Conservation (phyloP, 2,113 vertebrate genomes). For the Dunckerocampus dactyliophorus region DNA sequence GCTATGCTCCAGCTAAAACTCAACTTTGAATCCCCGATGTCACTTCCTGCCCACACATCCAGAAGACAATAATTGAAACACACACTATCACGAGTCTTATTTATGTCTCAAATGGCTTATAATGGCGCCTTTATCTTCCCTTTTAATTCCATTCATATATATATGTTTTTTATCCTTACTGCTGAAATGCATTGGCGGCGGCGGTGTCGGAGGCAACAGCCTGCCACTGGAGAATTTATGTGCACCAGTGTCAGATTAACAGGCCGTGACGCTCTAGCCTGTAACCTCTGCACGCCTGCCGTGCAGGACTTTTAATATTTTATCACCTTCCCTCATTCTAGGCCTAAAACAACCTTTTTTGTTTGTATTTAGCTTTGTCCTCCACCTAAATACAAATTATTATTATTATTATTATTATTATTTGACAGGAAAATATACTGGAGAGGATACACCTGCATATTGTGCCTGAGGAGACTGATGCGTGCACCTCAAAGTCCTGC, state of each 20-base stretch:
- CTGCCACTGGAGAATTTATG: constrained; percentile 27
- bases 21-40: too few relatives aligned
- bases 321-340: neutral
- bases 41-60: too few relatives aligned
- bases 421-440: constrained; percentile 88
- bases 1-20: too few relatives aligned
- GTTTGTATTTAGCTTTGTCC: neutral
- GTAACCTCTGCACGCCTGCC: constrained; percentile 38
- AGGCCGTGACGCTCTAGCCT: constrained; percentile 38
- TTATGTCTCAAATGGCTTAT: too few relatives aligned
- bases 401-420: constrained; percentile 11
- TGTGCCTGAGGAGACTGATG: constrained; percentile 86
- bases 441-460: constrained; percentile 93
- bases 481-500: constrained; percentile 93
- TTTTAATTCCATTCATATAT: too few relatives aligned
- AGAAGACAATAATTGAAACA: too few relatives aligned
- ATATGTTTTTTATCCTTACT: too few relatives aligned
- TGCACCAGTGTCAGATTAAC: constrained; percentile 39
- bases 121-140: too few relatives aligned
- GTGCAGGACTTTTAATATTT: constrained; percentile 47
- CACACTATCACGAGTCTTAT: too few relatives aligned
- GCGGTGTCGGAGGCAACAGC: constrained; percentile 8
- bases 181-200: too few relatives aligned
- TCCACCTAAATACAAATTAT: neutral
- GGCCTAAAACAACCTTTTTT: neutral